Base-by-base conservation (phyloP, 1,140 invertebrate species). In the Drosophila pectinifera region DNA sequence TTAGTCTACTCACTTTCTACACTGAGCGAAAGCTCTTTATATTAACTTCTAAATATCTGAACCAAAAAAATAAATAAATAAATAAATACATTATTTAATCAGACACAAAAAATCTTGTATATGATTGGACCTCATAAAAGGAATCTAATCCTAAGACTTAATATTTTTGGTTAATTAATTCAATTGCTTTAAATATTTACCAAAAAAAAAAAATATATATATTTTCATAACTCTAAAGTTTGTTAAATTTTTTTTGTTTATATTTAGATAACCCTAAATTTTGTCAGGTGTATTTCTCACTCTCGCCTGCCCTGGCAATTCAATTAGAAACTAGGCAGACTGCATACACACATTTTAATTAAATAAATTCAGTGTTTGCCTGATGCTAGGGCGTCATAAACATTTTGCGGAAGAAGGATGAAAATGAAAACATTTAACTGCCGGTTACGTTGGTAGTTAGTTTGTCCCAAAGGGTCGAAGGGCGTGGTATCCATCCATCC, bases 381-480 rank as follows among this genome's bases (percentile, higher is more conserved):
- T 69, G 76, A 64, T 80, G 73, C 67, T 78, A 59, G 76, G 74
- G 64, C 73, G 73, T 88, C 83, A 88, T 88, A 86, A 88, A 88
- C 82, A 88, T 78, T 80, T 67, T 67, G 67, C 48, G 67, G 54
- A 43, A 59, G 53, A 22, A 45, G 69, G 45, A 28, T 14, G 83
- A 83, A 88, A 88, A 88, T 88, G 73, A 89, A 89, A 89, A 89
- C 85, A 89, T 89, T 89, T 89, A 89, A 80, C 70, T 75, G 79
- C 68, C 57, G 69, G 74, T 75, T 86, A 65, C 42, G 68, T 86
- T 48, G 49, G 59, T 42, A 26, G 68, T 86, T 48, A 65, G 59
- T 42, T 34, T 58, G 48, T 61, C 56, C 56, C 51, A 20, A 48
- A 68, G 70, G 46, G 28, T 49, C 38, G 55, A 61, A 65, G 45